Base-by-base conservation (phyloP, 2,888 invertebrate genomes). In the Ectobius pallidus region DNA sequence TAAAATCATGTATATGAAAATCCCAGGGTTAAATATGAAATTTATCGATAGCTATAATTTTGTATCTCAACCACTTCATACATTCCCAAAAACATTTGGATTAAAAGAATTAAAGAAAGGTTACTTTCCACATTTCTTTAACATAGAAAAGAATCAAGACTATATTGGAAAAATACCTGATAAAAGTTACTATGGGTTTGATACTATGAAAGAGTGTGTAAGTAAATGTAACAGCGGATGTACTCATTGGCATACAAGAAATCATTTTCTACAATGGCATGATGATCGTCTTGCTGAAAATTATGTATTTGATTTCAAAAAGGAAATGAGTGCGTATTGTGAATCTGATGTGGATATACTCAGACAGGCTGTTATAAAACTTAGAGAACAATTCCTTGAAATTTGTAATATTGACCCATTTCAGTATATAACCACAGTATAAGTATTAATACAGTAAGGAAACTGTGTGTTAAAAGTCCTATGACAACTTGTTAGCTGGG, bases 91-190 rank as follows among this genome's bases (percentile, higher is more conserved):
- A 58, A 58, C 58, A 20, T 58, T 58, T 22, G 58, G 58, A n/a
- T n/a, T n/a, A n/a, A n/a, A n/a, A n/a, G n/a, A n/a, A n/a, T n/a
- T n/a, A n/a, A n/a, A n/a, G n/a, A 4, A 11, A 16, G 27, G 9
- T 16, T 74, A 73, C 72, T 77, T 76, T 74, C 76, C 75, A 62
- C 75, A 77, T 68, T 77, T 76, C n/a, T 78, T 78, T 74, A 78
- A 78, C 73, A 78, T 75, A 44, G 62, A 65, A 72, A 76, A 76
- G 61, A 78, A 78, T 76, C 75, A 77, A 69, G 75, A 76, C 39
- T 39, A 39, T 39, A 39, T 39, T 39, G 39, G 39, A 39, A 39
- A 39, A 39, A 39, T 39, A 39, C 39, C 39, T 39, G 39, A 39
- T 39, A 39, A 39, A 14, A 39, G 39, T 14, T 39, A 39, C 39